Base-by-base conservation (phyloP, 2,888 invertebrate species). In the Aradus depressus region DNA sequence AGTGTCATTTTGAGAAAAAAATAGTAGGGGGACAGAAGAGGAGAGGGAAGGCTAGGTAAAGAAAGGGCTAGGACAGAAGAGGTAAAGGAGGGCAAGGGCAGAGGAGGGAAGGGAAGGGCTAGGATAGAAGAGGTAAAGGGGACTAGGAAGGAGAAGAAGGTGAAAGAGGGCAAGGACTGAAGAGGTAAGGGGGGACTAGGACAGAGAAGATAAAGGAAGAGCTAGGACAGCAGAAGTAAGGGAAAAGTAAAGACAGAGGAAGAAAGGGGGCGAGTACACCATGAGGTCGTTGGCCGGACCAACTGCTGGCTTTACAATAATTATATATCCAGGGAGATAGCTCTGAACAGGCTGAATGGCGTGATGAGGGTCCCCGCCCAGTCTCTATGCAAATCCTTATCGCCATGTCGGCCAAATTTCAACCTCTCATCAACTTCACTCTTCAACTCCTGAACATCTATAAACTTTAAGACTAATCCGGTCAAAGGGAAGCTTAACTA, bases 221-320 rank as follows among this genome's bases (percentile, higher is more conserved):
- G 8, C 8, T 28, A 28, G 31, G n/a, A 28, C 8, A 28, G 31
- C 31, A 14, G 10, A 19, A 19, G 22, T 34, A 23, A 23, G 31
- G 19, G 16, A 35, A 14, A 18, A 23, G 22, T 19, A 44, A 19
- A 32, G 18, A 44, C 1, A 44, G 34, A 21, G 32, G 34, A 8
- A 12, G 23, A 32, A 10, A 44, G 31, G 22, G 14, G 14, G 6
- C 6, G 14, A 35, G 16, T 12, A 35, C 37, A 14, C 18, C 16
- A 12, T 14, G 47, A 23, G 47, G 28, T 47, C 47, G 37, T 25
- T 26, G 47, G 38, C 47, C 47, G 47, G 18, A n/a, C 38, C 3
- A 38, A 47, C 14, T 28, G 38, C 38, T 38, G 47, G 19, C 47
- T 19, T 1, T 26, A 28, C 16, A 28, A 19, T 47, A 47, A 47